Conservation (phyloP, 2,797 vertebrate species). For the Artibeus lituratus region DNA sequence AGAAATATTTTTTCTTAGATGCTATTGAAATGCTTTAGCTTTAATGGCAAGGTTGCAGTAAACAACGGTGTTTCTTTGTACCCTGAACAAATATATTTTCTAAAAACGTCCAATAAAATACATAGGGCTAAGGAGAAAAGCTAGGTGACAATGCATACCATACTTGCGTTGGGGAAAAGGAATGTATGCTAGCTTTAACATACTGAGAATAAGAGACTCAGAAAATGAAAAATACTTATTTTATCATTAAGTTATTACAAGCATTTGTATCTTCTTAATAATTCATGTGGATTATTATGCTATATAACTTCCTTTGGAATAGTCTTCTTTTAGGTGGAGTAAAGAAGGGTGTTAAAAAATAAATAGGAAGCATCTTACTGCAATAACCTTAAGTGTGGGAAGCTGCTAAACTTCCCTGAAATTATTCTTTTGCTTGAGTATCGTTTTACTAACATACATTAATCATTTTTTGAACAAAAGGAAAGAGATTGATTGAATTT, state of each 20-base stretch:
- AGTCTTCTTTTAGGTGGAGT: not conserved
- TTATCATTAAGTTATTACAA: not conserved
- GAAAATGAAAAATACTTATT: not conserved
- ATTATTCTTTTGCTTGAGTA: not conserved
- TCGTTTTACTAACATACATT: not conserved
- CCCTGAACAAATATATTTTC: not conserved
- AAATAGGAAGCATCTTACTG: not conserved
- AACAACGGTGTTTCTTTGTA: slow-evolving; percentile 26
- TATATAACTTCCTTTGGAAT: not conserved
- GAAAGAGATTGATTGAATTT: not conserved
- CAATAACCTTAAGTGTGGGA: not conserved
- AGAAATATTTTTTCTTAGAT: not conserved
- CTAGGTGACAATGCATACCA: slow-evolving; percentile 20
- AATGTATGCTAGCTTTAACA: not conserved
- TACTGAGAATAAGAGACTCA: not conserved
- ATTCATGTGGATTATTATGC: not conserved
- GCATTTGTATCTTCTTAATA: not conserved
- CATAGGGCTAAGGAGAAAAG: slow-evolving; percentile 39
- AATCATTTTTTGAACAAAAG: not conserved
- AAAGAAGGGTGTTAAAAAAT: not conserved
- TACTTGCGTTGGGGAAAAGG: not conserved
- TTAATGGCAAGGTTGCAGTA: slow-evolving; percentile 11
- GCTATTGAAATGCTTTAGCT: slow-evolving; percentile 13
- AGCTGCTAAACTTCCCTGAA: not conserved
- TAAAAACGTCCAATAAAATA: not conserved